A percentile compares a stretch with the other conserved stretches of the same genome.
These are phyloP conservation scores for Hydrozoanthus tunicans DNA, from an alignment of 64 coral and sea anemone genomes.

Conservation along the genomic window DNA sequence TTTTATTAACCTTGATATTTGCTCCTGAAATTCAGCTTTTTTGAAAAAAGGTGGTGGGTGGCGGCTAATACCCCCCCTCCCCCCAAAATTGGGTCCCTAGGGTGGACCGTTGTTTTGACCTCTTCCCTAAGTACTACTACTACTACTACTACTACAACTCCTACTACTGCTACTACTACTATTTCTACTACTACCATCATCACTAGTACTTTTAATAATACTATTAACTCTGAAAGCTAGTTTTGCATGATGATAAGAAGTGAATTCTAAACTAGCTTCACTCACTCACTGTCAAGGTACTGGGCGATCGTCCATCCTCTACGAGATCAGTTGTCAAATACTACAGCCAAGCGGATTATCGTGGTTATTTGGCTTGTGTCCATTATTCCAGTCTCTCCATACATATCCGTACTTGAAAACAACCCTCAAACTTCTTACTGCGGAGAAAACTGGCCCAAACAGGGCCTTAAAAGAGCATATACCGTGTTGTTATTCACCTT, in stretches of 20 bases:
- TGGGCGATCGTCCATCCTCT: conserved; percentile 75
- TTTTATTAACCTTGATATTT: neutral
- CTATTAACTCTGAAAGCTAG: neutral
- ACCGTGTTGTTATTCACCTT: conserved; percentile 55
- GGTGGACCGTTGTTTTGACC: no score
- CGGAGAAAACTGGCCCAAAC: conserved; percentile 70
- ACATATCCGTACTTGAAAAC: conserved; percentile 32
- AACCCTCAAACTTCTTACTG: conserved; percentile 51
- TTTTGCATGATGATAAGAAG: neutral
- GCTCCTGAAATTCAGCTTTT: no score
- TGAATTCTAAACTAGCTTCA: neutral
- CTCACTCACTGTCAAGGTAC: conserved; percentile 2
- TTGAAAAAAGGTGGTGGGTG: no score
- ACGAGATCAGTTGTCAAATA: conserved; percentile 45
- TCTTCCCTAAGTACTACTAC: neutral
- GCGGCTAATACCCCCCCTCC: no score
- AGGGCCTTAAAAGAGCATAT: neutral
- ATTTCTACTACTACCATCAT: neutral
- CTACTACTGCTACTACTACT: neutral
- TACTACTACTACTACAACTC: neutral
- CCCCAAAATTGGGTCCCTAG: no score
- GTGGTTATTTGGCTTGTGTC: conserved; percentile 63
- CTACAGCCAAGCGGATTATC: conserved; percentile 53
- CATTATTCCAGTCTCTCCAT: conserved; percentile 37
- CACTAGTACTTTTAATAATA: neutral